phyloP scores from a whole-genome alignment of 2,888 invertebrate species.

The Hirtodrosophila duncani region DNA sequence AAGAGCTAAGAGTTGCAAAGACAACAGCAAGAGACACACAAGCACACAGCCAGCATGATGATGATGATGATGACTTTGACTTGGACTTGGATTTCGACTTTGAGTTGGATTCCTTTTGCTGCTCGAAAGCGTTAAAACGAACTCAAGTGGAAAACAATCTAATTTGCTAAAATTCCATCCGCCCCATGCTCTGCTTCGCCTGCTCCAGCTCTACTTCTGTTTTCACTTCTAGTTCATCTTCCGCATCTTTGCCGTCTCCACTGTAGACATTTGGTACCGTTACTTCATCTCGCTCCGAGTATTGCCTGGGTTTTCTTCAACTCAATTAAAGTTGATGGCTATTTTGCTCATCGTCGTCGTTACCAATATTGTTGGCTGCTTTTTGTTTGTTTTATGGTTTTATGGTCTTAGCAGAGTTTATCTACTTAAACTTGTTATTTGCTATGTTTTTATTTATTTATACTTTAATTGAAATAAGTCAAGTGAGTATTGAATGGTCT shows the following conservation, averaged over 20 bases:
- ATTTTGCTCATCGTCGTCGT: constrained; percentile 46
- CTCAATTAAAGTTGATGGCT: constrained; percentile 71
- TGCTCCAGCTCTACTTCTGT: constrained; percentile 3
- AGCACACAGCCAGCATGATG: constrained; percentile 13
- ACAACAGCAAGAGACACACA: constrained; percentile 1
- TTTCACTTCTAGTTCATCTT: neutral
- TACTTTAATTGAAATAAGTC: constrained; percentile 61
- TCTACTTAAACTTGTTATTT: constrained; percentile 16
- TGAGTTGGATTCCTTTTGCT: constrained; percentile 36
- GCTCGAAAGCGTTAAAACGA: constrained; percentile 69
- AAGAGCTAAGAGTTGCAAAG: neutral
- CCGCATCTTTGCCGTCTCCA: no score
- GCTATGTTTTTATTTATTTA: constrained; percentile 61
- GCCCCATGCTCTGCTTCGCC: no score
- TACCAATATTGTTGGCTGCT: constrained; percentile 66
- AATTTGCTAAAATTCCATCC: constrained; percentile 75
- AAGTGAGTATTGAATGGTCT: no score
- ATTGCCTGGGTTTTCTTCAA: constrained; percentile 49
- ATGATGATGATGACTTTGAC: no score
- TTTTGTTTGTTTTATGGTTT: constrained; percentile 60
- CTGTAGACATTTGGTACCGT: constrained; percentile 28
- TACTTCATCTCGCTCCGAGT: constrained; percentile 23
- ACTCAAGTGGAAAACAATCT: constrained; percentile 78
- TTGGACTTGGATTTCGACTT: no score
- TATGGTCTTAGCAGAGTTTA: neutral